A percentile compares a stretch with the other conserved stretches of the same genome.
phyloP scores from a whole-genome alignment of 2,797 vertebrate species.

The Leptoclinus maculatus region DNA sequence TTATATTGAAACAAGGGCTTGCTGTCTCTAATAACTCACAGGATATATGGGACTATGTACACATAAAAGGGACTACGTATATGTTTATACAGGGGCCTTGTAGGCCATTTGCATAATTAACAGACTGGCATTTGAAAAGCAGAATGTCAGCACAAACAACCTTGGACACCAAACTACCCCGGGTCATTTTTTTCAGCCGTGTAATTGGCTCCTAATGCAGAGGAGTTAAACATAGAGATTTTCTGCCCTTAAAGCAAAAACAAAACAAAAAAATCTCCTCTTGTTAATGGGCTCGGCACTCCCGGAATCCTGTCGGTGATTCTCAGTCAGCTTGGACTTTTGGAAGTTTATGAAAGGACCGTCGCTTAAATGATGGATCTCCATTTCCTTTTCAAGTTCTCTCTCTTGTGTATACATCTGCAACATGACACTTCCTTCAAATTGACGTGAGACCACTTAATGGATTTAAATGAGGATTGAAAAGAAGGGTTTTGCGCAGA shows the following conservation, averaged over 20 bases:
- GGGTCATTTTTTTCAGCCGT: slow-evolving; percentile 75
- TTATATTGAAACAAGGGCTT: slow-evolving; percentile 52
- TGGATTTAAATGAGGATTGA: slow-evolving; percentile 9
- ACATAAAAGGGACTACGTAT: slow-evolving; percentile 49
- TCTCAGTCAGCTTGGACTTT: slow-evolving; percentile 46
- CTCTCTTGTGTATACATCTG: not conserved
- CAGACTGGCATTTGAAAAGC: slow-evolving; percentile 81
- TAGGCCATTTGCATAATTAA: slow-evolving; percentile 80
- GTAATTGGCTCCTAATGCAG: slow-evolving; percentile 79
- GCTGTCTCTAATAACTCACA: slow-evolving; percentile 52
- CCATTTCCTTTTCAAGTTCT: not conserved
- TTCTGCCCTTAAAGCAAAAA: slow-evolving; percentile 68
- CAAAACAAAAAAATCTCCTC: slow-evolving; percentile 46
- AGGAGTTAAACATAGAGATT: slow-evolving; percentile 71
- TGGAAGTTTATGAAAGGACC: slow-evolving; percentile 44
- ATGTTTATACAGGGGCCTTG: slow-evolving; percentile 63
- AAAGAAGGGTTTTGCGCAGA: not conserved
- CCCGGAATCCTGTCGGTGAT: slow-evolving; percentile 56
- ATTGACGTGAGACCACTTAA: not conserved
- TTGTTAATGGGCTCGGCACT: slow-evolving; percentile 61
- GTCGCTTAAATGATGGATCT: slow-evolving; percentile 24
- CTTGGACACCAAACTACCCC: slow-evolving; percentile 73
- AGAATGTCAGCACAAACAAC: slow-evolving; percentile 81
- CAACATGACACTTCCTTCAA: not conserved
- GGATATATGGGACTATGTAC: slow-evolving; percentile 49